Evolutionary conservation across 2,113 vertebrate species (phyloP), one percentile per base, ranked within the genome.

Genomic region (Ceyx cyanopectus): DNA sequence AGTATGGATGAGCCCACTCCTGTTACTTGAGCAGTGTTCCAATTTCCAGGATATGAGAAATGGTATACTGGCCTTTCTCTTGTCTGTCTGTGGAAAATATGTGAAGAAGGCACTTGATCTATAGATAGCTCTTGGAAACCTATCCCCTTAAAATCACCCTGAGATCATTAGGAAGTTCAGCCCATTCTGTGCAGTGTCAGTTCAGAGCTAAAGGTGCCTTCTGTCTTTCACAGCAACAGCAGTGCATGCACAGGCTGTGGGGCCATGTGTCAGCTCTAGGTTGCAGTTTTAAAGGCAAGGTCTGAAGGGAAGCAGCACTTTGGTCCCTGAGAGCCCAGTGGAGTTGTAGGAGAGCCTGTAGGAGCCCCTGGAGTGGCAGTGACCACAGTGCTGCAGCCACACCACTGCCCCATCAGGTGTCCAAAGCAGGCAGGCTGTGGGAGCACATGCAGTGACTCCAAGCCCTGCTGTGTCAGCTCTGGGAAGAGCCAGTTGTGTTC

Each of bases 111-210:
- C 17, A 1, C 62, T 93, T 92, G 89, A 93, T 94, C 91, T 93
- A 84, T 89, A 93, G 66, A 89, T 95, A 95, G 89, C 34, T 79
- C 84, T 89, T 79, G 62, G 74, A 91, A 95, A 81, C 27, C 41
- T 75, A 84, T 45, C 53, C 78, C 65, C 62, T 66, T 66, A 57
- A 84, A 93, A 86, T 86, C 83, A 74, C 76, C 43, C 68, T 23
- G 69, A 68, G 81, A 81, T 74, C 45, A n/a, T 22, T 27, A 63
- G 70, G 41, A 87, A 87, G 58, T 76, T 84, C 45, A 86, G 57
- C 40, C 26, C 51, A 54, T 24, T 60, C 46, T 76, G 63, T 50
- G 51, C 51, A 57, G 6, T 50, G 89, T 20, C 67, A 66, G 1
- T 30, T 18, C 27, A 10, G 61, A 88, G 45, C 53, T 60, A 34